These are phyloP conservation scores for Siphamia tubifer DNA, from an alignment of 2,113 vertebrate species.

Conservation along the genomic window DNA sequence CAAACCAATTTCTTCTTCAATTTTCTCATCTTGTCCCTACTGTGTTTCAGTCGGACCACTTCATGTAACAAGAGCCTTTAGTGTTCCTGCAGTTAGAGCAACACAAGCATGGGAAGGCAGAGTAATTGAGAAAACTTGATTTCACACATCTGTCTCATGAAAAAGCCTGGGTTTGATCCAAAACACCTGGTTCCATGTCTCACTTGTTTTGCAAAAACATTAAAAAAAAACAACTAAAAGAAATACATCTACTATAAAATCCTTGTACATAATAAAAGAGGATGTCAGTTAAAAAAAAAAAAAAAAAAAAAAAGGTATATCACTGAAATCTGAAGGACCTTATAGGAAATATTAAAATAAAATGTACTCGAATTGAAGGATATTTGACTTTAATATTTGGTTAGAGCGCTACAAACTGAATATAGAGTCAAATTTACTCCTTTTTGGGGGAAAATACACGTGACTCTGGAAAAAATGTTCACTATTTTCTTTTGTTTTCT, in stretches of 20 bases:
- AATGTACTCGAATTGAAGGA: too few relatives aligned
- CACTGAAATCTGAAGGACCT: neutral
- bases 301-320: slow-evolving; percentile 2
- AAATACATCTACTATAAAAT: slow-evolving; percentile 1
- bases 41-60: slow-evolving; percentile 46
- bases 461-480: too few relatives aligned
- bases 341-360: too few relatives aligned
- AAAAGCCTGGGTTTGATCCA: slow-evolving; percentile 18
- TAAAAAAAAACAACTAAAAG: slow-evolving; percentile 14
- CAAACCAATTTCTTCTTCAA: slow-evolving; percentile 64
- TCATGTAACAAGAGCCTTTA: slow-evolving; percentile 47
- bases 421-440: too few relatives aligned
- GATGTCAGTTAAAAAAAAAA: too few relatives aligned
- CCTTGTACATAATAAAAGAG: slow-evolving; percentile 3
- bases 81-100: slow-evolving; percentile 32
- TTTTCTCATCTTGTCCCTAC: slow-evolving; percentile 62
- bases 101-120: slow-evolving; percentile 11
- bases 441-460: too few relatives aligned
- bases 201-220: slow-evolving; percentile 5
- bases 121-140: slow-evolving; percentile 59
- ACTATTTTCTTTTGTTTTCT: too few relatives aligned
- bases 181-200: slow-evolving; percentile 24
- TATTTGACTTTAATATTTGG: too few relatives aligned
- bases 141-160: slow-evolving; percentile 43
- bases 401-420: too few relatives aligned